Evolutionary conservation across 2,797 vertebrate species (phyloP).

Genomic region (Pampus argenteus): DNA sequence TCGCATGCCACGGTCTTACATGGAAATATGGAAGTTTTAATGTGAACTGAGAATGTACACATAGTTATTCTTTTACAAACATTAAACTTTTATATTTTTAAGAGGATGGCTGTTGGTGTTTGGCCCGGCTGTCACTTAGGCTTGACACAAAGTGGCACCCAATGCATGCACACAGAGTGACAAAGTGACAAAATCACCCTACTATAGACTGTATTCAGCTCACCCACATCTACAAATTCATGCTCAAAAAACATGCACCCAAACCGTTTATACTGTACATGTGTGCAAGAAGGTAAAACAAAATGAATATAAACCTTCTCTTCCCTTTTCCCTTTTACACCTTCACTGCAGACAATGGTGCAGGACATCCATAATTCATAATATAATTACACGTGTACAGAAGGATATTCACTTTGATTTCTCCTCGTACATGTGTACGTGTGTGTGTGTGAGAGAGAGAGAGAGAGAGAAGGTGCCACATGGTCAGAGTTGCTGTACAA

Average conservation of each 20-base stretch:
- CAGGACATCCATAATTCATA: slow-evolving; percentile 79
- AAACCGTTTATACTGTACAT: not conserved
- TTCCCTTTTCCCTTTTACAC: slow-evolving; percentile 36
- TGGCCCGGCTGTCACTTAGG: slow-evolving; percentile 62
- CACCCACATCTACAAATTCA: not conserved
- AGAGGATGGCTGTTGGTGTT: slow-evolving; percentile 63
- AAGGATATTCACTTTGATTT: slow-evolving; percentile 57
- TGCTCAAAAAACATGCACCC: not conserved
- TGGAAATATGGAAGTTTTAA: too few relatives aligned
- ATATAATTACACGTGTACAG: slow-evolving; percentile 64
- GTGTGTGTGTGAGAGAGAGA: slow-evolving; percentile 10
- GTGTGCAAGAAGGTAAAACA: not conserved
- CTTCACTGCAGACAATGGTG: slow-evolving; percentile 66
- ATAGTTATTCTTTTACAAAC: not conserved
- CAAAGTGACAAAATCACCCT: slow-evolving; percentile 27
- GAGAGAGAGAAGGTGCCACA: slow-evolving; percentile 9
- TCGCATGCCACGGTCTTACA: not conserved
- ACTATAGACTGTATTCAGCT: not conserved
- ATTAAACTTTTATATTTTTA: slow-evolving; percentile 21
- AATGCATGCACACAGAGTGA: slow-evolving; percentile 24
- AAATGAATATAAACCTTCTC: not conserved
- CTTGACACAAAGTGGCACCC: slow-evolving; percentile 39
- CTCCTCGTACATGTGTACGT: slow-evolving; percentile 16
- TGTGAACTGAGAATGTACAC: not conserved
- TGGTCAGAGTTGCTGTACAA: slow-evolving; percentile 35